Percentiles rank a stretch among this genome's conserved stretches.
Evolutionary conservation across 2,797 vertebrate genomes (phyloP).

Genomic region (Danionella dracula): DNA sequence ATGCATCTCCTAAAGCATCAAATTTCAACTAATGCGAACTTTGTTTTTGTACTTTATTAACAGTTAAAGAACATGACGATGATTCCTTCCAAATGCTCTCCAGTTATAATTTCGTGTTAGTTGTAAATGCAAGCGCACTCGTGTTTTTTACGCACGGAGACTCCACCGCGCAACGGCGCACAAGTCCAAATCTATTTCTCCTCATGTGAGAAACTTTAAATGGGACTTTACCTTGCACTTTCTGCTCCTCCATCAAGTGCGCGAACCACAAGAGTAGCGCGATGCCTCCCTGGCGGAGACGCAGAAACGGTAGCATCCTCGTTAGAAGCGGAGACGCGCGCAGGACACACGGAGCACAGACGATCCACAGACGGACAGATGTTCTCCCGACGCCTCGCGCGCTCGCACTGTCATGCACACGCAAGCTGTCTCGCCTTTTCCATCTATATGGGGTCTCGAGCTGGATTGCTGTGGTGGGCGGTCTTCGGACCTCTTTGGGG

Average conservation of each 20-base stretch:
- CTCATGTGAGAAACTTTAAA: not conserved
- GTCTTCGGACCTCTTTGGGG: constrained; percentile 73
- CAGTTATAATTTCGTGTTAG: not conserved
- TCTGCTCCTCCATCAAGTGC: constrained; percentile 78
- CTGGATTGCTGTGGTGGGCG: constrained; percentile 77
- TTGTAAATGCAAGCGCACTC: not conserved
- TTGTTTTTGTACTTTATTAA: not conserved
- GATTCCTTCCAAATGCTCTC: not conserved
- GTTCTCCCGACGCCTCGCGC: constrained; percentile 70
- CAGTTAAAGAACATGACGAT: not conserved
- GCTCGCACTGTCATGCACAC: constrained; percentile 79
- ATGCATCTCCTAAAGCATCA: too few species aligned
- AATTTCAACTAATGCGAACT: not conserved
- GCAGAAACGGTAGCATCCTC: constrained; percentile 75
- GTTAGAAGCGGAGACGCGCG: constrained; percentile 56
- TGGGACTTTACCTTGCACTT: constrained; percentile 74
- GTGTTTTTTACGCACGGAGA: not conserved
- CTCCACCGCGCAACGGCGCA: not conserved
- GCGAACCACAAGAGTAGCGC: constrained; percentile 75
- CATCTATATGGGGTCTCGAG: constrained; percentile 80
- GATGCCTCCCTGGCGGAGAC: constrained; percentile 69
- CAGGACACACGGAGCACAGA: constrained; percentile 25
- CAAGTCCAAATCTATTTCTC: not conserved
- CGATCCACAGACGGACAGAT: constrained; percentile 52
- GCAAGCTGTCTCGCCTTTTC: constrained; percentile 83